Evolutionary conservation across 2,888 invertebrate species (phyloP).

Genomic region (Yponomeuta malinellus): DNA sequence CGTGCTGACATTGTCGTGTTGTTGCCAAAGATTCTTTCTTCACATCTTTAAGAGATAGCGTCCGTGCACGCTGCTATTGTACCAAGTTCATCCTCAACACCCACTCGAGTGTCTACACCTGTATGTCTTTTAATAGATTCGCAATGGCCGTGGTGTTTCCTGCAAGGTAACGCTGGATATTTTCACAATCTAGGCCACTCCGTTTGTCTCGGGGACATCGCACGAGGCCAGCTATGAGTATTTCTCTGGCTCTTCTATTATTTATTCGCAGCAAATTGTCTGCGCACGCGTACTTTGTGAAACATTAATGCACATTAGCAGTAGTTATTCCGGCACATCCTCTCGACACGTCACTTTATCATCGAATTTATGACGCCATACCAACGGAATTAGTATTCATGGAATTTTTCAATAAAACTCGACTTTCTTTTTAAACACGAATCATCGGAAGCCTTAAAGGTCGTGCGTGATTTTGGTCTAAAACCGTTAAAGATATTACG

Average conservation of each 20-base stretch:
- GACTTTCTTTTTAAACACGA: constrained; percentile 25
- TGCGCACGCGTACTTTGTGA: not conserved
- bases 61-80: not conserved
- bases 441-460: constrained; percentile 16
- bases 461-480: not conserved
- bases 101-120: constrained; percentile 51
- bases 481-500: not conserved
- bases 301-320: not conserved
- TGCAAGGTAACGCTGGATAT: constrained; percentile 66
- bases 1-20: not conserved
- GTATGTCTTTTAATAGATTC: constrained; percentile 62
- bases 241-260: constrained; percentile 33
- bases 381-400: constrained; percentile 19
- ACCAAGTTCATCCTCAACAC: constrained; percentile 23
- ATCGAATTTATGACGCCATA: constrained; percentile 18
- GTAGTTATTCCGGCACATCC: not conserved
- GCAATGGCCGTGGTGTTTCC: constrained; percentile 53
- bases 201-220: constrained; percentile 65
- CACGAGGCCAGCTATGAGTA: constrained; percentile 34
- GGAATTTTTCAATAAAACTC: constrained; percentile 23
- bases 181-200: constrained; percentile 69
- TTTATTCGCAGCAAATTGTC: constrained; percentile 16
- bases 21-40: constrained; percentile 2
- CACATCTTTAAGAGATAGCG: constrained; percentile 5
- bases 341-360: not conserved